Evolutionary conservation across 2,888 invertebrate species (phyloP).

Genomic region (Dryobotodes eremita): DNA sequence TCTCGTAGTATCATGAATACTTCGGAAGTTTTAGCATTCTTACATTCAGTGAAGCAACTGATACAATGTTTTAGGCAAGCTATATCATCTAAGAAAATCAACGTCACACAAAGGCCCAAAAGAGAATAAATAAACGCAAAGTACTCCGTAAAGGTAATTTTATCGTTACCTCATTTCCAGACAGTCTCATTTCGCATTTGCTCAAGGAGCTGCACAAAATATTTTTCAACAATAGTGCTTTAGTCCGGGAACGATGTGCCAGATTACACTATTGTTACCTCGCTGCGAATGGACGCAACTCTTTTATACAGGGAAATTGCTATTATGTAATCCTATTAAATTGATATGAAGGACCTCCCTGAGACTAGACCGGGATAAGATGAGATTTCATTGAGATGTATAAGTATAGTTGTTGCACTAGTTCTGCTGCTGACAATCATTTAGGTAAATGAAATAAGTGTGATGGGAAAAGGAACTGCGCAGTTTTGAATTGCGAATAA

Average conservation of each 20-base stretch:
- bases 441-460: neutral
- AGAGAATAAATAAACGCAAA: neutral
- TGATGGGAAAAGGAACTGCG: no score
- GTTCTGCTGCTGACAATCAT: neutral
- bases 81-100: neutral
- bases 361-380: conserved; percentile 30
- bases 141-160: conserved; percentile 34
- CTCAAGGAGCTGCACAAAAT: conserved; percentile 40
- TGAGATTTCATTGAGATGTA: conserved; percentile 11
- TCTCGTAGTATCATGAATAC: neutral
- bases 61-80: neutral
- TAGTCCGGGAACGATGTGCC: conserved; percentile 33
- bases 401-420: neutral
- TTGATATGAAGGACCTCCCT: conserved; percentile 39
- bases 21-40: neutral
- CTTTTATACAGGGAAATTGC: conserved; percentile 66
- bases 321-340: conserved; percentile 65
- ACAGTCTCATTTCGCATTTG: conserved; percentile 43
- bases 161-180: conserved; percentile 31
- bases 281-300: conserved; percentile 52
- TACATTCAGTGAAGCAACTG: neutral
- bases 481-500: neutral
- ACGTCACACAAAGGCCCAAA: conserved; percentile 3
- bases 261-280: conserved; percentile 65
- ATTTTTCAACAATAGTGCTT: conserved; percentile 53